Conservation (phyloP, 2,888 invertebrate genomes). For the Phasia obesa region DNA sequence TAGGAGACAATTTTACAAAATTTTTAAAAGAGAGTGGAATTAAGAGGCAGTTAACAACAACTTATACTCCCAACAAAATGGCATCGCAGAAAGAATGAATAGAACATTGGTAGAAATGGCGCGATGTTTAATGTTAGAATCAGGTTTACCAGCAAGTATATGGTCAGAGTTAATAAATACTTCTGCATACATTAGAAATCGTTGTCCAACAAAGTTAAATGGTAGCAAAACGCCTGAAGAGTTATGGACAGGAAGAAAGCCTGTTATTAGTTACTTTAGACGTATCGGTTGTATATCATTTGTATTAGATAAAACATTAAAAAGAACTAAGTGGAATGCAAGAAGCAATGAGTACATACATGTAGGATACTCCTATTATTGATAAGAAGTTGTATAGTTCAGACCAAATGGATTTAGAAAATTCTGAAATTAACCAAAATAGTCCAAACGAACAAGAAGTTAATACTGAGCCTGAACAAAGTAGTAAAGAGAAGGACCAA, state of each 20-base stretch:
- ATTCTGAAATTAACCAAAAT: not conserved
- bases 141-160: too few relatives aligned
- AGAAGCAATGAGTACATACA: conserved; percentile 14
- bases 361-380: conserved; percentile 6
- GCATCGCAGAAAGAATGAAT: conserved; percentile 13
- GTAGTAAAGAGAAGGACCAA: not conserved
- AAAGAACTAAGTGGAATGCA: conserved; percentile 8
- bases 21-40: not conserved
- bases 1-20: conserved; percentile 19
- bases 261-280: not conserved
- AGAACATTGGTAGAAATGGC: conserved; percentile 11
- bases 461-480: not conserved
- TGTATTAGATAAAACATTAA: conserved; percentile 13
- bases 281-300: conserved; percentile 9
- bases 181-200: not conserved
- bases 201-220: conserved; percentile 19
- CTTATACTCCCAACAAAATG: conserved; percentile 12
- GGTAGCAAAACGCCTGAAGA: conserved; percentile 11
- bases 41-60: conserved; percentile 3
- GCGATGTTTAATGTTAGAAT: not conserved
- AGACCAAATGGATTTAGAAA: not conserved
- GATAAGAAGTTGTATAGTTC: not conserved
- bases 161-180: conserved; percentile 3
- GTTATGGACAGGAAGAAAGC: not conserved
- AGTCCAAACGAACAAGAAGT: not conserved